Conservation (phyloP, 2,888 invertebrate species). For the Gerris lacustris region DNA sequence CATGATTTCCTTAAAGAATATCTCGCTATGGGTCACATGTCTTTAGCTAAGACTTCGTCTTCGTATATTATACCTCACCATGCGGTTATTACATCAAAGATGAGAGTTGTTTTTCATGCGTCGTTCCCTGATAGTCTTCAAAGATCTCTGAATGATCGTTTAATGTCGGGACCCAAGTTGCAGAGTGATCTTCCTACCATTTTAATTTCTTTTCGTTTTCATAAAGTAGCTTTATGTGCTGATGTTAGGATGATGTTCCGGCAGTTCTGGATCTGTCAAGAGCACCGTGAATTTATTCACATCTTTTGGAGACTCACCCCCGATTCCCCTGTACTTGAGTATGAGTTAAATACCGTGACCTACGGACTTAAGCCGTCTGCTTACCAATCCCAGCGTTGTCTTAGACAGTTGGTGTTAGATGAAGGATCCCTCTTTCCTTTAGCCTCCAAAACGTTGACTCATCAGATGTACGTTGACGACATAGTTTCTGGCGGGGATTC, state of each 20-base stretch:
- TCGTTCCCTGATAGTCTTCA: conserved; percentile 16
- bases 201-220: background rate
- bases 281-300: conserved; percentile 28
- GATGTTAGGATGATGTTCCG: background rate
- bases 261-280: background rate
- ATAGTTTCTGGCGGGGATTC: conserved; percentile 4
- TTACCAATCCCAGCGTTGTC: conserved; percentile 29
- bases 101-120: conserved; percentile 31
- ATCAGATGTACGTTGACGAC: conserved; percentile 15
- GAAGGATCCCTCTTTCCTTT: conserved; percentile 24
- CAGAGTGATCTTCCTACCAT: conserved; percentile 33
- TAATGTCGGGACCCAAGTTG: conserved; percentile 26
- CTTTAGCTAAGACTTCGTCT: conserved; percentile 20
- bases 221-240: background rate
- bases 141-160: conserved; percentile 16
- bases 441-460: conserved; percentile 12
- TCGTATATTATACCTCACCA: conserved; percentile 35
- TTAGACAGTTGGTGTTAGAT: conserved; percentile 26
- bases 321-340: conserved; percentile 31
- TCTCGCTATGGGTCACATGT: conserved; percentile 9
- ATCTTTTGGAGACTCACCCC: conserved; percentile 34
- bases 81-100: conserved; percentile 31
- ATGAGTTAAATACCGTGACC: conserved; percentile 32
- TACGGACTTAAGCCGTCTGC: conserved; percentile 26
- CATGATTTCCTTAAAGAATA: conserved; percentile 6